Evolutionary conservation across 1,140 invertebrate species (phyloP), one percentile per base, ranked within the genome.

Genomic region (Plutomurus gul): DNA sequence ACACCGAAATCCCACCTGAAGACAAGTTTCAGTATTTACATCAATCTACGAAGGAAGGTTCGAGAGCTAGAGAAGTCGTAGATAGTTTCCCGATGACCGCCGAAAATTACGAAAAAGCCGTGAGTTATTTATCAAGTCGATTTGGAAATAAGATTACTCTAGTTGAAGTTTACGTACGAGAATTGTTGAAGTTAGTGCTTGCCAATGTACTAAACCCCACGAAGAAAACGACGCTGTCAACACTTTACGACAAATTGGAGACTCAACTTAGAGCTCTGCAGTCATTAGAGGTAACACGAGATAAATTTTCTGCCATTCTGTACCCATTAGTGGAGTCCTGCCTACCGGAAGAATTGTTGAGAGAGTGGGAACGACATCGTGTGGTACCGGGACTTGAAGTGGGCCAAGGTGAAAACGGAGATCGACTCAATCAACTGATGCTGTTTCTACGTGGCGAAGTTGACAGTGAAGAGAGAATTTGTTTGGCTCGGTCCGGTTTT

Each of bases 11-110:
- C 0, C 47, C 77, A 16, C 78, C 75, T 11, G 74, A 80, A 7
- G 82, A 86, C 47, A 87, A 86, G 65, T 85, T 86, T 72, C 75
- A 85, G 13, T 85, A 84, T 51, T 37, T 85, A 10, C 18, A 18
- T 7, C 77, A 77, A 47, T 75, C 46, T 6, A 79, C 49, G 11
- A n/a, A 18, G 20, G 22, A 33, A 27, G 76, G 76, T 4, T 51
- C 71, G 0, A 27, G 20, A 60, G 75, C 81, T 0, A 18, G n/a
- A 16, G 51, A 80, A 37, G 6, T 82, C 6, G 43, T 82, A 1
- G 25, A 46, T 8, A 60, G 65, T 33, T 82, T 20, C 39, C 78
- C 81, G 0, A n/a, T n/a, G n/a, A n/a, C n/a, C n/a, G n/a, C n/a
- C n/a, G n/a, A n/a, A n/a, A n/a, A n/a, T n/a, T n/a, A n/a, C n/a